Evolutionary conservation across 1,140 invertebrate genomes (phyloP), one percentile per base, ranked within the genome.

Genomic region (Hydropsyche tenuis): DNA sequence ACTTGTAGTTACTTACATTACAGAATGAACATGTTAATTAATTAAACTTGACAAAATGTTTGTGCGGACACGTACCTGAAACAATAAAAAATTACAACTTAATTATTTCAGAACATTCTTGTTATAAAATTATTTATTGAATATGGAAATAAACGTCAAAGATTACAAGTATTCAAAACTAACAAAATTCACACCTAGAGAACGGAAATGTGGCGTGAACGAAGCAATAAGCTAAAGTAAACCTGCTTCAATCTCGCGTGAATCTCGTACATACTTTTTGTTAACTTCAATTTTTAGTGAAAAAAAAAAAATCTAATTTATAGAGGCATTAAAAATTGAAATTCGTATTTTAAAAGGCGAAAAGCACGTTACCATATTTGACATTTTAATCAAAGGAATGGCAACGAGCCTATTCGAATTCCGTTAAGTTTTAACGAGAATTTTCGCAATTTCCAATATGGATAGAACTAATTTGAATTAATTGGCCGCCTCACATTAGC

Each of bases 131-230:
- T 18, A 53, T 18, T 53, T 9, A 60, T 60, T 60, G 11, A 25
- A 23, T 9, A 22, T 25, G 23, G 25, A 60, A 60, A 60, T 60
- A 60, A 60, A 60, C n/a, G 56, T 60, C 56, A 25, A 60, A 60
- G 11, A 60, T 23, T 25, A 60, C 23, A 25, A 14, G 14, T 25
- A 60, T 60, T 60, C 20, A 60, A 14, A 60, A 25, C 12, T 20
- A 60, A 60, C 56, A 60, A 60, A 60, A 60, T 60, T 60, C 56
- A 60, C 56, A 60, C 56, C 56, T 60, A 1, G 2, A 25, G 11
- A 60, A 60, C 56, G 56, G 56, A 60, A 60, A 60, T 27, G 56
- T 60, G 56, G 56, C 56, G 56, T 60, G 56, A 60, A 60, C 56
- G 23, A 60, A 60, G 56, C 56, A 60, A 25, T 60, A 60, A 60